A percentile compares a stretch with the other conserved stretches of the same genome.
Conservation (phyloP, 2,888 invertebrate genomes). For the Euproctis similis region DNA sequence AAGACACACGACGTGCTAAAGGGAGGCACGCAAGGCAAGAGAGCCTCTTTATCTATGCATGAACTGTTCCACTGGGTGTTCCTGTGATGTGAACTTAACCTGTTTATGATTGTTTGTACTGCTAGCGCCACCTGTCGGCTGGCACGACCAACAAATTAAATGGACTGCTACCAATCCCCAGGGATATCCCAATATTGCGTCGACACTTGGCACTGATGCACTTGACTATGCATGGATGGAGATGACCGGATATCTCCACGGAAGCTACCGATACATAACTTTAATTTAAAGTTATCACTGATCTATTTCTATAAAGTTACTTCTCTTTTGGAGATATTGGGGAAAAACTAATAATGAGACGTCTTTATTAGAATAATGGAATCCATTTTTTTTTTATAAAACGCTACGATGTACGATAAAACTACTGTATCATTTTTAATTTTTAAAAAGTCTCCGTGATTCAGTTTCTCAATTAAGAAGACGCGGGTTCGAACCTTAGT, state of each 20-base stretch:
- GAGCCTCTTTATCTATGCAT: constrained; percentile 53
- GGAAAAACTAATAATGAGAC: too few species aligned
- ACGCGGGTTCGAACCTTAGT: too few species aligned
- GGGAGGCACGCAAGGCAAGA: constrained; percentile 39
- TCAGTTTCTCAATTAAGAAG: too few species aligned
- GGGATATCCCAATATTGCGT: constrained; percentile 60
- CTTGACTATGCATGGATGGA: constrained; percentile 70
- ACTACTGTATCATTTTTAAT: too few species aligned
- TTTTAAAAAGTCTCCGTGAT: too few species aligned
- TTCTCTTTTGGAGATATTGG: too few species aligned
- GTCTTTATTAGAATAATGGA: too few species aligned
- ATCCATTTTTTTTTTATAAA: too few species aligned
- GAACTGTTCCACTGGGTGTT: constrained; percentile 39
- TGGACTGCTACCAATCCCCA: constrained; percentile 37
- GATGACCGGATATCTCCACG: constrained; percentile 49
- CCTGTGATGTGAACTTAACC: constrained; percentile 26
- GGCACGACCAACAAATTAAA: constrained; percentile 49
- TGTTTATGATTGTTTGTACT: constrained; percentile 31
- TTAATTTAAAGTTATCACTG: too few species aligned
- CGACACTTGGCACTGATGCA: constrained; percentile 62
- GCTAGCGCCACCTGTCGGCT: constrained; percentile 5
- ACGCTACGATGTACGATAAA: too few species aligned
- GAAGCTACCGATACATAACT: too few species aligned
- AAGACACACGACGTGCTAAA: constrained; percentile 34
- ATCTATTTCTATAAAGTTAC: too few species aligned